Evolutionary conservation across 2,113 vertebrate species (phyloP), one percentile per base, ranked within the genome.

Genomic region (Peromyscus californicus): DNA sequence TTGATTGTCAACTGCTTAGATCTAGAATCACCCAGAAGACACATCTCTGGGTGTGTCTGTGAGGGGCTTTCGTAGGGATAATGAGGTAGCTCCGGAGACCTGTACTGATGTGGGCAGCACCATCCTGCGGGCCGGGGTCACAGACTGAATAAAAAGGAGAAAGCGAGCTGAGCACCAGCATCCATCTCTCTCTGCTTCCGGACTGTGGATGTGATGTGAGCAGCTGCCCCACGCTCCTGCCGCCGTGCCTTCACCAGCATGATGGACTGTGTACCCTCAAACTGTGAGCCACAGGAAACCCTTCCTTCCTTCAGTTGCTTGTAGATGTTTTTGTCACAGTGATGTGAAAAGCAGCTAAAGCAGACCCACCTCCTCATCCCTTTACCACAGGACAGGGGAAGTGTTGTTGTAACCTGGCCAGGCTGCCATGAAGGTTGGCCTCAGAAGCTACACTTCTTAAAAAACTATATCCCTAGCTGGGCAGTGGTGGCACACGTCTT

Each of bases 341-440:
- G 80, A 17, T 26, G 59, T 39, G 57, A 39, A 83, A 12, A 83
- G 36, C 26, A 61, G 6, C 21, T 22, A 24, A 83, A 83, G 17
- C 54, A 61, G 48, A 51, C n/a, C 45, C 9, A 54, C 8, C 2
- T 72, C 75, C 48, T 26, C 1, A 59, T 22, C 29, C 4, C 54
- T 61, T 48, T n/a, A 15, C 54, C n/a, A 33, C 15, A 22, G 31
- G 39, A 11, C 0, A 8, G 33, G 7, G 12, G 65, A 24, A 22
- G 11, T 19, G n/a, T 17, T 45, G 39, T 26, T 19, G 12, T 5
- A 42, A 67, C 67, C 67, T 51, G 76, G 19, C 24, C 45, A 33
- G 57, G 57, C 42, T 3, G 8, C 6, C 9, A 1, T 39, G 21
- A 0, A 10, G 1, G 5, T 16, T 1, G 3, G 19, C 57, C 17